phyloP scores from a whole-genome alignment of 2,113 vertebrate genomes.

The Tetrao urogallus region DNA sequence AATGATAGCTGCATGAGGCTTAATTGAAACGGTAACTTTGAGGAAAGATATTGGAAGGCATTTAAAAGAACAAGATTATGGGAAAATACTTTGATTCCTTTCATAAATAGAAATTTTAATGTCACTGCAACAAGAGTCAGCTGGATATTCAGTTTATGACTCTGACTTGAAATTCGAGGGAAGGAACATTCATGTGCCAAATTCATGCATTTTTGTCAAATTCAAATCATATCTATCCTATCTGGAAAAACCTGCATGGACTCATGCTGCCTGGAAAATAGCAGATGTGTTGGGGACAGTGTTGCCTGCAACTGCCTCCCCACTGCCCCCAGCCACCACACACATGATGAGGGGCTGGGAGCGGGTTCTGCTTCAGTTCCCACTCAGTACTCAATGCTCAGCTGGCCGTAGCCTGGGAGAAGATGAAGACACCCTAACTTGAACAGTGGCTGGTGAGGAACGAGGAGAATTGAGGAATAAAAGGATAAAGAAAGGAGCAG shows the following conservation, averaged over 20 bases:
- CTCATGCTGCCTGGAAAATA: not conserved
- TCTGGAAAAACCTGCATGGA: not conserved
- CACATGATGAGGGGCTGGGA: not conserved
- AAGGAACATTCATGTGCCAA: accelerated
- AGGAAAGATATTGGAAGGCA: not conserved
- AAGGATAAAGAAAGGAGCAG: not conserved
- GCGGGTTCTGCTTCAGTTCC: not conserved
- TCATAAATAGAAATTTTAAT: not conserved
- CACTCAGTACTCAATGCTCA: not conserved
- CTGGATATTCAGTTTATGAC: not conserved
- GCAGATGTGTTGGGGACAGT: accelerated
- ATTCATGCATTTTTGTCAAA: not conserved
- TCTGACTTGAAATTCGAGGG: not conserved
- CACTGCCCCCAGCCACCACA: not conserved
- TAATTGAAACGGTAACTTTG: not conserved
- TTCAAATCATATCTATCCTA: not conserved
- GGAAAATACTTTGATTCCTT: not conserved
- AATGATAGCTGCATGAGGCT: not conserved
- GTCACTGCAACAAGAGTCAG: not conserved
- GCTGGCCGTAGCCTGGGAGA: not conserved
- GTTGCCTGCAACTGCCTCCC: not conserved
- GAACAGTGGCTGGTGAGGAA: not conserved
- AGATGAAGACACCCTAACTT: not conserved
- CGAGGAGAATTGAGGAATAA: not conserved
- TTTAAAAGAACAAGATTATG: not conserved